These are phyloP conservation scores for Hirundichthys speculiger DNA, from an alignment of 2,113 vertebrate genomes.

Conservation along the genomic window DNA sequence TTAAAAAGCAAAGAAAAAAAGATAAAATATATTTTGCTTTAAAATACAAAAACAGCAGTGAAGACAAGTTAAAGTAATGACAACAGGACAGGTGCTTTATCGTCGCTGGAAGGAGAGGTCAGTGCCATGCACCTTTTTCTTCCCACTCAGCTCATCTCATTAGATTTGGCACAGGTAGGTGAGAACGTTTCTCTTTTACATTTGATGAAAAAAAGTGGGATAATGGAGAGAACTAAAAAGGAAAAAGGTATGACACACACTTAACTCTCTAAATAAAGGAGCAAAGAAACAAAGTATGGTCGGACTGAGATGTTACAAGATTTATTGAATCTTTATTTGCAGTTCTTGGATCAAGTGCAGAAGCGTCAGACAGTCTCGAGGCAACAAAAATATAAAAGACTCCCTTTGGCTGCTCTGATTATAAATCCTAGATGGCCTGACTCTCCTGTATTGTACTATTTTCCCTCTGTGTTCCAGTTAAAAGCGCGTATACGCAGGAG, in stretches of 20 bases:
- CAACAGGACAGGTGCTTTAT: too few species aligned
- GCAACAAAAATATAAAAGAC: too few species aligned
- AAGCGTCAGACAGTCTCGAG: too few species aligned
- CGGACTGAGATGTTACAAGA: not conserved
- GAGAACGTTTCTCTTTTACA: not conserved
- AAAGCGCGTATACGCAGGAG: constrained; percentile 20
- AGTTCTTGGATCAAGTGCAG: not conserved
- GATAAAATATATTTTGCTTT: too few species aligned
- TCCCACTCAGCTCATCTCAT: not conserved
- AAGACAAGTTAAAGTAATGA: constrained; percentile 29
- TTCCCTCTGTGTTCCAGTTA: constrained; percentile 1
- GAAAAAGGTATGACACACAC: not conserved
- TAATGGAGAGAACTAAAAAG: not conserved
- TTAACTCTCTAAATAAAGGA: too few species aligned
- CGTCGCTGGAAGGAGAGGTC: not conserved
- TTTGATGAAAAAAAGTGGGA: not conserved
- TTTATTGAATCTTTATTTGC: not conserved
- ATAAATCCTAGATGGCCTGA: too few species aligned
- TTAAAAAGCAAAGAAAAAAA: too few species aligned
- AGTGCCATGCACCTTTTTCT: not conserved
- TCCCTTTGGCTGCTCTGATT: too few species aligned
- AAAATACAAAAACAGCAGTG: not conserved
- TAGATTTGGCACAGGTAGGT: not conserved
- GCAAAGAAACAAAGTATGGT: not conserved
- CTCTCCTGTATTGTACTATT: not conserved